phyloP scores from a whole-genome alignment of 2,113 vertebrate species.

The Ancistrus triradiatus region DNA sequence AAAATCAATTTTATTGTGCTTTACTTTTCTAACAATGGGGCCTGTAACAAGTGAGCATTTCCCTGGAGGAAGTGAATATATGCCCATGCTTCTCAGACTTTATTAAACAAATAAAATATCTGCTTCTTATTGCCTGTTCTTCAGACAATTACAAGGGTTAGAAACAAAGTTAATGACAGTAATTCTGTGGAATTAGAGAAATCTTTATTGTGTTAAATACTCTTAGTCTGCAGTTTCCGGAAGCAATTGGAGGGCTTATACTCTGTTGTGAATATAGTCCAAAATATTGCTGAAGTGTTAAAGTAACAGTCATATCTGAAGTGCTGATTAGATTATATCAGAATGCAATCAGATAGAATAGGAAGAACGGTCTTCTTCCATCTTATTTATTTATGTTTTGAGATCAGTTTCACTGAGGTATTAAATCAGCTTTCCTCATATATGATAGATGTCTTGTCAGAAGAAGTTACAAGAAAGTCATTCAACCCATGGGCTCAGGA shows the following conservation, averaged over 20 bases:
- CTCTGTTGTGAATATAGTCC: background rate
- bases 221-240: background rate
- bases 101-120: conserved; percentile 62
- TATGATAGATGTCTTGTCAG: conserved; percentile 54
- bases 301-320: too few species aligned
- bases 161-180: conserved; percentile 15
- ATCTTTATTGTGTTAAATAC: conserved; percentile 1
- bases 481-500: conserved; percentile 33
- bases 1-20: conserved; percentile 66
- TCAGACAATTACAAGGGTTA: conserved; percentile 14
- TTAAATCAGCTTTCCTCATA: conserved; percentile 39
- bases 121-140: conserved; percentile 56
- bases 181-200: background rate
- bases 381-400: conserved; percentile 41
- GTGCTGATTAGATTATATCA: too few species aligned
- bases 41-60: conserved; percentile 71
- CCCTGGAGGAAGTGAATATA: conserved; percentile 59
- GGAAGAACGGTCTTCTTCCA: too few species aligned
- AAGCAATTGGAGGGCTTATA: background rate
- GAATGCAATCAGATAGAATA: too few species aligned
- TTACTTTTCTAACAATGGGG: conserved; percentile 45
- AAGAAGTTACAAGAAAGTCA: conserved; percentile 44
- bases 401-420: conserved; percentile 42
- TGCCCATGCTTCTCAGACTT: conserved; percentile 59
- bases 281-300: too few species aligned